phyloP scores from a whole-genome alignment of 2,113 vertebrate species.

The Azemiops feae region DNA sequence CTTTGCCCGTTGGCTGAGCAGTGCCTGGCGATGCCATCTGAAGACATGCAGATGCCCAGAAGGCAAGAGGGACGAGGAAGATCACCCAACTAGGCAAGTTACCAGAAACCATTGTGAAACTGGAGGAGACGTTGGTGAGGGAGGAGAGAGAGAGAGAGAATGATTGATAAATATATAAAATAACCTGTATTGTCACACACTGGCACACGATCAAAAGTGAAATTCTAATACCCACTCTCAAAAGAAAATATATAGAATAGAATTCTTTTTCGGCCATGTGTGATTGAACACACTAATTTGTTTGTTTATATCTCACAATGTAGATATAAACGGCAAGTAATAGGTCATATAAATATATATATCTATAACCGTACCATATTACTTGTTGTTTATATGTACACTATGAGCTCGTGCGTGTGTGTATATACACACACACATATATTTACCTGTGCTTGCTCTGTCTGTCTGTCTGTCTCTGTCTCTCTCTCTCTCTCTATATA shows the following conservation, averaged over 20 bases:
- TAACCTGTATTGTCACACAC: background rate
- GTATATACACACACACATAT: no score
- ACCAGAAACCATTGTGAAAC: slow-evolving; percentile 83
- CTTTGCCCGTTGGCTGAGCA: background rate
- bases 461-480: no score
- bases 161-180: background rate
- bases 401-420: no score
- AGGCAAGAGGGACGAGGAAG: slow-evolving; percentile 77
- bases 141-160: background rate
- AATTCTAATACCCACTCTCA: background rate
- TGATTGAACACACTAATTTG: background rate
- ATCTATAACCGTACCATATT: no score
- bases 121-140: slow-evolving; percentile 39
- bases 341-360: background rate
- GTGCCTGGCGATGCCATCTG: slow-evolving; percentile 36
- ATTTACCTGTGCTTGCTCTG: no score
- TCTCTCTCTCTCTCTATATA: no score
- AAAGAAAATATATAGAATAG: background rate
- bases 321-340: background rate
- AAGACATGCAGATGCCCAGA: slow-evolving; percentile 67
- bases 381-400: no score
- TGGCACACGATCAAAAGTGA: background rate
- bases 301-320: background rate
- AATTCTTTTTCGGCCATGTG: background rate
- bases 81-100: slow-evolving; percentile 79